Base-by-base conservation (phyloP, 2,888 invertebrate genomes). In the Globia sparganii region DNA sequence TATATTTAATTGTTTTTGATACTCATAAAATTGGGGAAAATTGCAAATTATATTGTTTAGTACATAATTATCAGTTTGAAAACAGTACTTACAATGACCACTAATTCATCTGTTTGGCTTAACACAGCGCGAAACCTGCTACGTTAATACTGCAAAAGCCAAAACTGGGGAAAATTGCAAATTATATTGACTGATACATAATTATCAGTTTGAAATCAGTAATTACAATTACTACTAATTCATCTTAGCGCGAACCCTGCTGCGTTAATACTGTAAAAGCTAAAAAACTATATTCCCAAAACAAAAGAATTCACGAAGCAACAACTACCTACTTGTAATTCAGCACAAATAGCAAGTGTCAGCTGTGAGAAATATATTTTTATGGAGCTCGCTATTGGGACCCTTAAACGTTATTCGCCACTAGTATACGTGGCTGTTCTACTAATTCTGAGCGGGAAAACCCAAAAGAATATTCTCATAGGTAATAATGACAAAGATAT, bases 301-400 rank as follows among this genome's bases (percentile, higher is more conserved):
- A 81, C 34, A 77, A 68, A 81, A 71, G 25, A 49, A 73, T 66
- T 62, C 31, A 18, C 31, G 53, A 1, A 65, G 28, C 34, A 73
- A 72, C 58, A 72, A 65, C 64, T 59, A 65, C n/a, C 56, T 78
- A 58, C 72, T 85, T 85, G 66, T 70, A 85, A 84, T 84, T 84
- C 83, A 31, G 59, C 69, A 56, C 74, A 56, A 66, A 72, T 56
- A 81, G 61, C 72, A 46, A 43, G 64, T 78, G 78, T 72, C 85
- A 78, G 82, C 75, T 85, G 82, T 72, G 64, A 73, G 64, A 82
- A 82, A 84, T 78, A 75, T 59, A 34, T 67, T 78, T 81, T 78
- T 85, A 84, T 78, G 72, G 82, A 66, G 69, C 75, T 56, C 70
- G 31, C 68, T 68, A 75, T 77, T 81, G 67, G 62, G 66, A 15